A percentile compares a stretch with the other conserved stretches of the same genome.
These are phyloP conservation scores for Cephalopholis sonnerati DNA, from an alignment of 2,113 vertebrate genomes.

Conservation along the genomic window DNA sequence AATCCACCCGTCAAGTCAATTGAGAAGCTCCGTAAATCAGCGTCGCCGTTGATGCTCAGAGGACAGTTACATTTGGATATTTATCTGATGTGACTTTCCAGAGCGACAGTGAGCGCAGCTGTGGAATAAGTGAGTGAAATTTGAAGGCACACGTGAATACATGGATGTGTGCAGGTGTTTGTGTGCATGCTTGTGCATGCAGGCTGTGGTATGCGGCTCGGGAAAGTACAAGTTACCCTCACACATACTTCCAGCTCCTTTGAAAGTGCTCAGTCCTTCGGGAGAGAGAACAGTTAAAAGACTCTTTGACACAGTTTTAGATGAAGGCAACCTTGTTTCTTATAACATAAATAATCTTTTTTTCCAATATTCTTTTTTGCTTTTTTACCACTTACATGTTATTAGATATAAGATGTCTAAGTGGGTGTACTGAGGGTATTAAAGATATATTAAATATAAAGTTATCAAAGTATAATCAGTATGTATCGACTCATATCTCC, in stretches of 20 bases:
- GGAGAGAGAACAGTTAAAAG: constrained; percentile 10
- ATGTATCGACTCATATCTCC: not conserved
- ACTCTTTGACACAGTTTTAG: constrained; percentile 12
- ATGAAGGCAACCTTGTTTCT: constrained; percentile 2
- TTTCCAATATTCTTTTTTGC: not conserved
- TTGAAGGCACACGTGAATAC: not conserved
- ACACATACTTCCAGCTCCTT: constrained; percentile 2
- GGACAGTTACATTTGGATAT: constrained; percentile 55
- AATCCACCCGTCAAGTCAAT: constrained; percentile 71
- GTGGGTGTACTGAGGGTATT: not conserved
- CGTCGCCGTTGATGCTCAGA: constrained; percentile 59
- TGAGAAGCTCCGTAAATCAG: constrained; percentile 68
- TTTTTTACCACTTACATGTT: not conserved
- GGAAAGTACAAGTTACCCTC: constrained; percentile 39
- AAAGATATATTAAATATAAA: constrained; percentile 16
- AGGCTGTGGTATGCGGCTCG: constrained; percentile 56
- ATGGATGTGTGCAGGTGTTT: constrained; percentile 31
- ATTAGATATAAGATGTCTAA: not conserved
- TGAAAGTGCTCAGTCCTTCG: constrained; percentile 1
- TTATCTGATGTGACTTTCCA: constrained; percentile 59
- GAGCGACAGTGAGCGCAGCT: constrained; percentile 32
- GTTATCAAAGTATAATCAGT: not conserved
- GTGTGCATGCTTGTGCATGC: constrained; percentile 57
- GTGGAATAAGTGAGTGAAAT: constrained; percentile 41
- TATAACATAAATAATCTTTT: not conserved